Conservation (phyloP, 2,888 invertebrate genomes). For the Slavum lentiscoides region DNA sequence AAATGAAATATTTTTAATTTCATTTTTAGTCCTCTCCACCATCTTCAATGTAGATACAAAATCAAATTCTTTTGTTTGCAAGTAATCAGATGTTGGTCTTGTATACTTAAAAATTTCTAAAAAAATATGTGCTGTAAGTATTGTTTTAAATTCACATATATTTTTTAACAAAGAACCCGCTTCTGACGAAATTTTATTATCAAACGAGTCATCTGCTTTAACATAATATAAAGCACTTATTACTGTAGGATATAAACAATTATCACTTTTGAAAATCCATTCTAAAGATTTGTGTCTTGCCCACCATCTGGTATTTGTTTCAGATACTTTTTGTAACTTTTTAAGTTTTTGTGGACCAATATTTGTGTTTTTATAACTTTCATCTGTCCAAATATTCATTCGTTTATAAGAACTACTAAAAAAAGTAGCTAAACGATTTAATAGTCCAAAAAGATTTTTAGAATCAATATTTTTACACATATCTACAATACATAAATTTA, state of each 20-base stretch:
- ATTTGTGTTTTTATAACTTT: conserved; percentile 7
- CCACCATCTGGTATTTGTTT: conserved; percentile 1
- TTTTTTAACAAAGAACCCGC: conserved; percentile 3
- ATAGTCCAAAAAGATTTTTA: neutral
- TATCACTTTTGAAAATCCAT: neutral
- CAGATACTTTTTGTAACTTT: conserved; percentile 5
- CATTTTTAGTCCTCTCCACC: neutral
- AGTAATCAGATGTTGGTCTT: neutral
- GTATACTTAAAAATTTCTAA: conserved; percentile 7
- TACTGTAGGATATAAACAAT: conserved; percentile 13
- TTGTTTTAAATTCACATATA: neutral
- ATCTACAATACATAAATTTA: conserved; percentile 4
- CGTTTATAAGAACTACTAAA: conserved; percentile 9
- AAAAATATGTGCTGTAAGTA: conserved; percentile 6
- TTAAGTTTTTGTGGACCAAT: neutral
- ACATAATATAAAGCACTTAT: neutral
- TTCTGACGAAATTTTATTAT: neutral
- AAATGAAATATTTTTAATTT: neutral
- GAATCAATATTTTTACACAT: conserved; percentile 20
- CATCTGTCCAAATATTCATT: conserved; percentile 15
- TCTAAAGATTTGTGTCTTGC: conserved; percentile 1
- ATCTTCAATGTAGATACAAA: neutral
- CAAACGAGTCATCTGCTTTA: neutral
- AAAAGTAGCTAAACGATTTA: conserved; percentile 20
- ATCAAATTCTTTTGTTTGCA: conserved; percentile 6